Base-by-base conservation (phyloP, 1,140 invertebrate genomes). In the Eriocheir sinensis region DNA sequence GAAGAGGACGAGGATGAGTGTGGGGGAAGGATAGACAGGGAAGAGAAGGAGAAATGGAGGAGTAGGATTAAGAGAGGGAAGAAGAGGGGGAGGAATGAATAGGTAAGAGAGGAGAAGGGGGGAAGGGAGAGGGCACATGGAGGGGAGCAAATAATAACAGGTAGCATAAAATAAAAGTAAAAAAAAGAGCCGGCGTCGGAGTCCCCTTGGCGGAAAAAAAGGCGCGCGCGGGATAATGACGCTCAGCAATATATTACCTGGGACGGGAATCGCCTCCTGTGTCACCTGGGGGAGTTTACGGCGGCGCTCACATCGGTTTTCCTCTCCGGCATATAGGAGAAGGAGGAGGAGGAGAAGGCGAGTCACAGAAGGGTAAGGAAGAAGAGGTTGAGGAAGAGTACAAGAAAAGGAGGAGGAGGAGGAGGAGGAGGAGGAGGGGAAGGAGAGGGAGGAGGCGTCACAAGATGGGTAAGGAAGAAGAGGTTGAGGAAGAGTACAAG, bases 271-370 rank as follows among this genome's bases (percentile, higher is more conserved):
- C 60, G 60, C 60, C 60, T 72, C 60, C 21, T 72, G 60, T 72
- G 60, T 72, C 60, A 72, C 60, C 60, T 72, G 60, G n/a, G 12
- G 6, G 60, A 72, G 60, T 72, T 72, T 72, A 72, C n/a, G 60
- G 60, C 60, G 60, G 60, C 60, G 60, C 60, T 72, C 60, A 72
- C 60, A 72, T 72, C 60, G 60, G 60, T 72, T 72, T 72, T 72
- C 60, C 60, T n/a, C n/a, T n/a, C n/a, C 1, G 27, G 60, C 60
- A 72, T 21, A 72, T 12, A n/a, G 60, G 60, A 72, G 60, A n/a
- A 72, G 12, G 21, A 72, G 27, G 60, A 72, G 21, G 60, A 72
- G 60, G 60, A 72, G 60, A n/a, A 72, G 60, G 60, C n/a, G n/a
- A n/a, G n/a, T n/a, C n/a, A n/a, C n/a, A n/a, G n/a, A n/a, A n/a